Evolutionary conservation across 2,888 invertebrate genomes (phyloP).

Genomic region (Bursaphelenchus okinawaensis): DNA sequence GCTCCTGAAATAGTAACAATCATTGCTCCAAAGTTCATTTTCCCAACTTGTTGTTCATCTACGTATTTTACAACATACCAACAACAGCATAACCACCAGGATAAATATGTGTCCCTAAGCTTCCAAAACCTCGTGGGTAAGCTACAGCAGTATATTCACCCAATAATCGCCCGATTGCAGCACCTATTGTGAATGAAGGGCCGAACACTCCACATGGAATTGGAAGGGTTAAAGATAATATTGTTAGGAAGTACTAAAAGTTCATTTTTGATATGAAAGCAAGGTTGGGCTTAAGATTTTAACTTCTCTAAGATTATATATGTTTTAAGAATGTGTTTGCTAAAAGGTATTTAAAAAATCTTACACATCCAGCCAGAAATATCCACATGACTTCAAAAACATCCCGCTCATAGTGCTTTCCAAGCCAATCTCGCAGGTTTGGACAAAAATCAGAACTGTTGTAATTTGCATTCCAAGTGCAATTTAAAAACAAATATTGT

Average conservation of each 20-base stretch:
- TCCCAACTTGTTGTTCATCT: neutral
- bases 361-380: neutral
- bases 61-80: constrained; percentile 63
- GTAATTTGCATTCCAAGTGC: constrained; percentile 1
- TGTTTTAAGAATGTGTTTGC: no score
- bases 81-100: constrained; percentile 78
- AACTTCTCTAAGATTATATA: neutral
- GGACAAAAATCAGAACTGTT: neutral
- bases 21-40: neutral
- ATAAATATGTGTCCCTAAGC: constrained; percentile 68
- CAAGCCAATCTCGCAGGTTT: neutral
- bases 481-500: neutral
- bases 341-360: no score
- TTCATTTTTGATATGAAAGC: no score
- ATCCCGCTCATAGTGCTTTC: neutral
- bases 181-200: constrained; percentile 86
- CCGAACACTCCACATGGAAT: constrained; percentile 96
- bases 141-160: constrained; percentile 6
- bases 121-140: constrained; percentile 2
- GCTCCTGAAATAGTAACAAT: constrained; percentile 65
- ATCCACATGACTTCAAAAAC: neutral
- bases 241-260: constrained; percentile 72
- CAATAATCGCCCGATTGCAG: constrained; percentile 70
- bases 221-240: constrained; percentile 82
- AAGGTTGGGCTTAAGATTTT: no score